Evolutionary conservation across 1,140 invertebrate species (phyloP).

Genomic region (Saccostrea cuccullata): DNA sequence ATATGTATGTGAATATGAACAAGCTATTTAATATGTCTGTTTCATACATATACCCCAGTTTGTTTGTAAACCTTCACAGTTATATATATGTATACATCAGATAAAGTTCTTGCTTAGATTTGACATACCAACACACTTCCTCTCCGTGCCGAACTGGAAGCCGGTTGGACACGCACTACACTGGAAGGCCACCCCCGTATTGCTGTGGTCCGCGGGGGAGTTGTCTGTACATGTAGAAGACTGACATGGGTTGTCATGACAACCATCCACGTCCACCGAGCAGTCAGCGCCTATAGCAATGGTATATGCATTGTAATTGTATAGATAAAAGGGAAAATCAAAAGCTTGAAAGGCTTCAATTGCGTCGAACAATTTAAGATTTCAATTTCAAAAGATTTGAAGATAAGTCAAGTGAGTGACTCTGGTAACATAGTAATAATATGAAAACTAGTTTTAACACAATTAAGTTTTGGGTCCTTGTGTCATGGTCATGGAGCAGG

Average conservation of each 20-base stretch:
- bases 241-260: constrained; percentile 49
- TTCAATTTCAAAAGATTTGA: no score
- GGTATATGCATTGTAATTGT: no score
- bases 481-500: no score
- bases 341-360: neutral
- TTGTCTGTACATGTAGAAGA: constrained; percentile 44
- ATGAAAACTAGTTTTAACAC: no score
- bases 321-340: no score
- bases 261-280: constrained; percentile 50
- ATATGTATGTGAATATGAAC: no score
- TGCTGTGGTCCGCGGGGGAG: constrained; percentile 11
- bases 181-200: neutral
- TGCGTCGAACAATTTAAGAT: no score
- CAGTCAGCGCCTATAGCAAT: constrained; percentile 39
- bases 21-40: no score
- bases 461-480: no score
- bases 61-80: neutral
- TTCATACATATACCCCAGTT: no score
- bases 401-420: no score
- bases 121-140: neutral
- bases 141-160: neutral
- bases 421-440: no score
- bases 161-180: constrained; percentile 29
- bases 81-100: neutral
- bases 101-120: neutral